Conservation (phyloP, 1,140 invertebrate genomes). For the Brachionus asplanchnoidis region DNA sequence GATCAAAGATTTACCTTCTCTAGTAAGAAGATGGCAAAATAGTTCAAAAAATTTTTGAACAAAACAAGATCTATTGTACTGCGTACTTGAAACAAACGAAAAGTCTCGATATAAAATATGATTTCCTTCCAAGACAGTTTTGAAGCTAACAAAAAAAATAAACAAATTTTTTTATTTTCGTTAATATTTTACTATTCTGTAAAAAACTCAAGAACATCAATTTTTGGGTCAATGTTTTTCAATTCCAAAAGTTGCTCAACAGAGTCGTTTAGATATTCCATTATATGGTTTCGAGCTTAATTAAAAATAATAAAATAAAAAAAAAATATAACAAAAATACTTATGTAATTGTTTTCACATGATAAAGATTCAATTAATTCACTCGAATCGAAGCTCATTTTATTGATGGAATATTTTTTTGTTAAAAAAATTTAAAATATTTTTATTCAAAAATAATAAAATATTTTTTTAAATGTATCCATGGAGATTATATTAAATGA, state of each 20-base stretch:
- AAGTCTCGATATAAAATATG: slow-evolving; percentile 56
- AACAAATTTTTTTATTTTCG: background rate
- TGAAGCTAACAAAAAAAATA: slow-evolving; percentile 47
- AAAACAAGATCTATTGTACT: slow-evolving; percentile 55
- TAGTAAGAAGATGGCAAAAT: slow-evolving; percentile 53
- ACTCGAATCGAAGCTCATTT: background rate
- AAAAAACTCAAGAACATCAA: slow-evolving; percentile 52
- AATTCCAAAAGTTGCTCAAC: slow-evolving; percentile 52
- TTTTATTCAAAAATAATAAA: background rate
- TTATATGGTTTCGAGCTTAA: slow-evolving; percentile 46
- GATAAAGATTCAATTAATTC: background rate
- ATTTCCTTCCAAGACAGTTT: slow-evolving; percentile 52
- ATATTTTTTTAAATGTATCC: background rate
- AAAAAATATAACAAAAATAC: background rate
- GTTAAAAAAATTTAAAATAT: background rate
- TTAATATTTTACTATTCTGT: slow-evolving; percentile 54
- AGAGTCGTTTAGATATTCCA: slow-evolving; percentile 55
- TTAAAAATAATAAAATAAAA: background rate
- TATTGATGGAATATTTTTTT: background rate
- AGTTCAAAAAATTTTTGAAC: slow-evolving; percentile 54
- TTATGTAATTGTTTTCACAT: background rate
- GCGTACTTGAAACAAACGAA: slow-evolving; percentile 50
- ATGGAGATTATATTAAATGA: background rate
- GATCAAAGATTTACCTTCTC: slow-evolving; percentile 50
- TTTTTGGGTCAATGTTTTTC: slow-evolving; percentile 55